A percentile compares a stretch with the other conserved stretches of the same genome.
Evolutionary conservation across 2,113 vertebrate species (phyloP).

Genomic region (Seriola aureovittata): DNA sequence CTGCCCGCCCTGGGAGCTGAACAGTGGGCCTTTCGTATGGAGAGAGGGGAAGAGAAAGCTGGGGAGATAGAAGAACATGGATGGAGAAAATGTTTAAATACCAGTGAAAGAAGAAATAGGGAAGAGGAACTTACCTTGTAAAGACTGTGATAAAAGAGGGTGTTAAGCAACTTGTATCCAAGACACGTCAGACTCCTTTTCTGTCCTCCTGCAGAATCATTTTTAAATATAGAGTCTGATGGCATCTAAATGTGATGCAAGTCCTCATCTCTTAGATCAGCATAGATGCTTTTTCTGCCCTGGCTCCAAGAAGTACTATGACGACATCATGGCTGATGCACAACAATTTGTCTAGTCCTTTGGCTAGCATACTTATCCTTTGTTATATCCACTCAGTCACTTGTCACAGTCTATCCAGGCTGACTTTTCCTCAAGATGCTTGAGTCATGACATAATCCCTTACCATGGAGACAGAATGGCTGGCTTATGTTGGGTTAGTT

Average conservation of each 20-base stretch:
- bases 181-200: conserved; percentile 32
- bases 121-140: not conserved
- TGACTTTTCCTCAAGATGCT: conserved; percentile 25
- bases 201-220: conserved; percentile 29
- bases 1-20: conserved; percentile 47
- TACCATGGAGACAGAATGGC: conserved; percentile 23
- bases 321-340: conserved; percentile 59
- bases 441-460: conserved; percentile 53
- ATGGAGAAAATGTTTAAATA: conserved; percentile 13
- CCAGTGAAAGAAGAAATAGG: conserved; percentile 8
- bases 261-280: conserved; percentile 29
- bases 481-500: conserved; percentile 15
- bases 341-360: conserved; percentile 23
- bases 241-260: conserved; percentile 53
- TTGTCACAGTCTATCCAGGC: conserved; percentile 11
- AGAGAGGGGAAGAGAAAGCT: not conserved
- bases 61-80: not conserved
- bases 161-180: conserved; percentile 31
- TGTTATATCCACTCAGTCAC: conserved; percentile 39
- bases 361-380: conserved; percentile 10
- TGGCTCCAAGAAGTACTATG: conserved; percentile 42
- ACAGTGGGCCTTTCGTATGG: not conserved
- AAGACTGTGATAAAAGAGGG: conserved; percentile 16
- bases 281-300: conserved; percentile 45
- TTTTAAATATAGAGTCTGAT: conserved; percentile 64